Evolutionary conservation across 1,140 invertebrate species (phyloP), one percentile per base, ranked within the genome.

Genomic region (Papilio polyxenes): DNA sequence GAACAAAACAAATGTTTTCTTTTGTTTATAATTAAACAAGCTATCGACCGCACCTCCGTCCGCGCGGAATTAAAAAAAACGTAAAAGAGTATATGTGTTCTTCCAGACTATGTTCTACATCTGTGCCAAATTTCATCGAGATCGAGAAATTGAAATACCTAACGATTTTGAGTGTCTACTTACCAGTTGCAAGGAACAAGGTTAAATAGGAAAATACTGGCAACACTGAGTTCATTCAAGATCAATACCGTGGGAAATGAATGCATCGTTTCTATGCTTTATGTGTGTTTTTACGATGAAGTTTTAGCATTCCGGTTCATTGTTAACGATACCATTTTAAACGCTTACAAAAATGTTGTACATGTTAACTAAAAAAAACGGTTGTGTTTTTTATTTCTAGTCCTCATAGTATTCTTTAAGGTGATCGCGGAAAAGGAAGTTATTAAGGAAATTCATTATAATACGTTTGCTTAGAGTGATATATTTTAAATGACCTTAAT

Each of bases 181-280:
- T n/a, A n/a, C n/a, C n/a, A n/a, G n/a, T n/a, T n/a, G n/a, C n/a
- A n/a, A n/a, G n/a, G 49, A 51, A 59, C 0, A 5, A 65, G 23
- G 62, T 65, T 3, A 65, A 10, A 62, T 62, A 8, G 7, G 3
- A 72, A 44, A 13, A 8, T 20, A n/a, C 65, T 72, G 65, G 65
- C 65, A 72, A 72, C 65, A 37, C 11, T 20, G 75, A 31, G 74
- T 77, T 76, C 75, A 20, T 49, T 77, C 44, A 77, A 77, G 75
- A 77, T 53, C 75, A 77, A 77, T 77, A 53, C 49, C 75, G 75
- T 77, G 75, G 75, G 75, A 77, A 77, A 53, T 53, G 49, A 51
- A 76, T 51, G 75, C 13, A 31, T 23, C 75, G 44, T 77, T 53
- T 77, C 49, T 77, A 77, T 77, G 44, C 74, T 75, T 75, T 75